A percentile compares a stretch with the other conserved stretches of the same genome.
Evolutionary conservation across 2,113 vertebrate genomes (phyloP).

Genomic region (Alces alces): DNA sequence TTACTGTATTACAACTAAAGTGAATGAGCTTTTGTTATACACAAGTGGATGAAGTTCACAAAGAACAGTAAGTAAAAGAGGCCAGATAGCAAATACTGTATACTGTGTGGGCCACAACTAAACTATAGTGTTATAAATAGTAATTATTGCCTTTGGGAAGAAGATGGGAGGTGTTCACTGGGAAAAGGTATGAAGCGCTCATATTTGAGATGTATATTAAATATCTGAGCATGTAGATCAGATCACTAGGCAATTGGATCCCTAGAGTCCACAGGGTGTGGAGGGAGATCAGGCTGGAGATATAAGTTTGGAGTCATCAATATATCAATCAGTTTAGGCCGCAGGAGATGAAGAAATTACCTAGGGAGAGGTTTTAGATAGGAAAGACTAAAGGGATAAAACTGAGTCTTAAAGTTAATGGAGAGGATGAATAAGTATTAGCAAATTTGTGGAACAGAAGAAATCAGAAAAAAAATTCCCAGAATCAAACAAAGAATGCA

Average conservation of each 20-base stretch:
- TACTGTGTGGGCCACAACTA: not conserved
- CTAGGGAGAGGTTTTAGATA: not conserved
- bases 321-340: not conserved
- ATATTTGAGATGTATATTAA: not conserved
- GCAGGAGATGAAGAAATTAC: not conserved
- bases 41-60: not conserved
- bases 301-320: not conserved
- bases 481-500: not conserved
- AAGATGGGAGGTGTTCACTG: not conserved
- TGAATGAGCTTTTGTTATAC: not conserved
- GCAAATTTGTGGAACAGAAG: not conserved
- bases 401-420: not conserved
- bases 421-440: not conserved
- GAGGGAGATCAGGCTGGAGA: not conserved
- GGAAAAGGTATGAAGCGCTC: not conserved
- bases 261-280: not conserved
- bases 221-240: not conserved
- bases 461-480: not conserved
- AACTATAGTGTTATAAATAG: not conserved
- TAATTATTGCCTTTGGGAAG: not conserved
- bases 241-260: not conserved
- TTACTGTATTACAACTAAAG: not conserved
- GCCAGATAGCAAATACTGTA: not conserved
- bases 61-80: not conserved
- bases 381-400: not conserved